Conservation (phyloP, 2,888 invertebrate species). For the Melipona beecheii region DNA sequence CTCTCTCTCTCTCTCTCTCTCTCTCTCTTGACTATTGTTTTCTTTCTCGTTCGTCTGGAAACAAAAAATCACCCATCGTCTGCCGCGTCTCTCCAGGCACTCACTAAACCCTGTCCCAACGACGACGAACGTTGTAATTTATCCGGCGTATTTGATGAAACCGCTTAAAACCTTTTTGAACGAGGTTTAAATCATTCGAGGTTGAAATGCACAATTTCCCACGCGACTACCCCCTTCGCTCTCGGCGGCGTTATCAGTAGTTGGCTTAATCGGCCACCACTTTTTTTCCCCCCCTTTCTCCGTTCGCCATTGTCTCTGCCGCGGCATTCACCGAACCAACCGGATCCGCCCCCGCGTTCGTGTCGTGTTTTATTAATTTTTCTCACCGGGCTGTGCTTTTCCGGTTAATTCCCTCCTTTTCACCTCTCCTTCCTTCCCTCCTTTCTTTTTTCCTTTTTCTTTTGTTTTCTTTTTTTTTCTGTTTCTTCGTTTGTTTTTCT, state of each 20-base stretch:
- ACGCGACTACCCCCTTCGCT: slow-evolving; percentile 23
- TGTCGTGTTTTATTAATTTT: slow-evolving; percentile 35
- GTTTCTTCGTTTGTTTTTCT: background rate
- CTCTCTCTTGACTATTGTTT: background rate
- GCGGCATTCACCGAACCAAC: slow-evolving; percentile 16
- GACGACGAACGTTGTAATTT: slow-evolving; percentile 36
- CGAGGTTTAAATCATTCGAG: slow-evolving; percentile 42
- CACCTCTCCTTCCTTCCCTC: background rate
- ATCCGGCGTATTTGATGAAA: slow-evolving; percentile 47
- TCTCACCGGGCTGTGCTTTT: background rate
- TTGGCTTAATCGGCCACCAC: slow-evolving; percentile 37
- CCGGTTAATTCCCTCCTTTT: slow-evolving; percentile 9
- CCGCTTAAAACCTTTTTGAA: slow-evolving; percentile 36
- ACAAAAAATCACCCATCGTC: background rate
- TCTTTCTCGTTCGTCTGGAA: background rate
- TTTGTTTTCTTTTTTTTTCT: background rate
- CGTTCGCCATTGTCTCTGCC: slow-evolving; percentile 20
- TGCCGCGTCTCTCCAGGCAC: background rate
- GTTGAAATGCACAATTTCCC: slow-evolving; percentile 47
- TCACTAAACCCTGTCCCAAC: background rate
- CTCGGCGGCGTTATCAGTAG: slow-evolving; percentile 34
- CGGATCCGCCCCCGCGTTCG: slow-evolving; percentile 7
- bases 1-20: too few species aligned
- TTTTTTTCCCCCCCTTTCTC: slow-evolving; percentile 17
- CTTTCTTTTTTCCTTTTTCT: background rate